Conservation (phyloP, 1,140 invertebrate genomes). For the Atta cephalotes region DNA sequence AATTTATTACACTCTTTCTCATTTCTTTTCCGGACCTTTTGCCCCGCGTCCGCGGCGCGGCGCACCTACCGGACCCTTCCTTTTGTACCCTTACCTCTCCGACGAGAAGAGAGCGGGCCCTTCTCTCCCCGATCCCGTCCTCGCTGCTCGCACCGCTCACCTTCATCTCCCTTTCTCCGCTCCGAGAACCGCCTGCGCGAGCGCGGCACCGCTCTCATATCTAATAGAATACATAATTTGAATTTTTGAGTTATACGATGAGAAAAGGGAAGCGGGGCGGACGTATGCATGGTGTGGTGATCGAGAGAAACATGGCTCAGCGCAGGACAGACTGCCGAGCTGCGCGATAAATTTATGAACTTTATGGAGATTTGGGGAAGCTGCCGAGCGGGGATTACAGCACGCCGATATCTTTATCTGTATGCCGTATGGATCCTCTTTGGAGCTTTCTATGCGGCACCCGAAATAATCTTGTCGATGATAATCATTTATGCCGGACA, state of each 20-base stretch:
- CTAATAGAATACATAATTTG: slow-evolving; percentile 86
- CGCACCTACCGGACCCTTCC: slow-evolving; percentile 74
- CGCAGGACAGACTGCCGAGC: slow-evolving; percentile 45
- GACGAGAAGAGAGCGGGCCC: slow-evolving; percentile 60
- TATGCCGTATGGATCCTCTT: slow-evolving; percentile 22
- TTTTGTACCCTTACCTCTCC: slow-evolving; percentile 70
- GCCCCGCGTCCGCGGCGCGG: slow-evolving; percentile 66
- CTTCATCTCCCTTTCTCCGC: slow-evolving; percentile 26
- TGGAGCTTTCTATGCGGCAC: slow-evolving; percentile 21
- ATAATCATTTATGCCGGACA: slow-evolving; percentile 32
- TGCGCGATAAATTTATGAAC: slow-evolving; percentile 78
- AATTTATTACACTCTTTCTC: slow-evolving; percentile 87
- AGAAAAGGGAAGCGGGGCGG: not conserved
- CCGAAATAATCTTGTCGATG: slow-evolving; percentile 30
- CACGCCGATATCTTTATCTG: slow-evolving; percentile 45
- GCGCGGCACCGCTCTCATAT: slow-evolving; percentile 73
- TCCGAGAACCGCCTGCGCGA: slow-evolving; percentile 28
- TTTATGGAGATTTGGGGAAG: slow-evolving; percentile 76
- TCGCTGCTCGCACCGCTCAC: slow-evolving; percentile 23
- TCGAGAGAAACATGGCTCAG: slow-evolving; percentile 44
- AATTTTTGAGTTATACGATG: slow-evolving; percentile 80
- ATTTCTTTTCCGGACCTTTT: slow-evolving; percentile 81
- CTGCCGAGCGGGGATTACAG: slow-evolving; percentile 33
- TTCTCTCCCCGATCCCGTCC: slow-evolving; percentile 21
- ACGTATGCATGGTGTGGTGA: too few relatives aligned